These are phyloP conservation scores for Zosterops borbonicus DNA, from an alignment of 2,113 vertebrate genomes.

Conservation along the genomic window DNA sequence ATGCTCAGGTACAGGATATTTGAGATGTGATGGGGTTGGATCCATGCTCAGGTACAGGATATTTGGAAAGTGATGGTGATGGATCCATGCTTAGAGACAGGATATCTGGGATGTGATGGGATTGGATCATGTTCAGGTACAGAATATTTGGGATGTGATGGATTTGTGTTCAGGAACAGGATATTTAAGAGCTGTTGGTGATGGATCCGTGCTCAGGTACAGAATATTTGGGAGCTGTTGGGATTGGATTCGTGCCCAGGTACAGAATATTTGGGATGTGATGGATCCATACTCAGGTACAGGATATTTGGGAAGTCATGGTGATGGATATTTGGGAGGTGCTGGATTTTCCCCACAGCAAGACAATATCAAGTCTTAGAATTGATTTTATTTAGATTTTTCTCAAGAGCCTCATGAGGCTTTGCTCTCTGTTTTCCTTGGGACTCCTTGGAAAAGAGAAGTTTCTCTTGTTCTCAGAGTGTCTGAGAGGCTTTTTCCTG, in stretches of 20 bases:
- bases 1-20: background rate
- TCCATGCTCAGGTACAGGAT: background rate
- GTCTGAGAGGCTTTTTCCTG: background rate
- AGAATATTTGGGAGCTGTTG: background rate
- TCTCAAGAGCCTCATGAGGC: background rate
- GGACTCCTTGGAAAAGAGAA: background rate
- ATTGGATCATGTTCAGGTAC: too few species aligned
- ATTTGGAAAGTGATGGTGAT: background rate
- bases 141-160: accelerated
- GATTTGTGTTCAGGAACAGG: accelerated
- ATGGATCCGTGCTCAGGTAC: background rate
- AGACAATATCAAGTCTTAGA: background rate
- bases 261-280: background rate
- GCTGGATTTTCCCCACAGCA: background rate
- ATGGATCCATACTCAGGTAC: background rate
- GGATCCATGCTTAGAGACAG: accelerated
- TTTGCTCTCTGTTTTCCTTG: background rate
- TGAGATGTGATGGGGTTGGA: background rate
- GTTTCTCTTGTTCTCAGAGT: background rate
- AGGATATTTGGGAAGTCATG: background rate
- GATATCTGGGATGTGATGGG: too few species aligned
- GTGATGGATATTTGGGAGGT: background rate
- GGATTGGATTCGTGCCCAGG: background rate
- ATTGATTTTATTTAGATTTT: background rate
- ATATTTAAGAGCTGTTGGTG: background rate